Percentiles rank a stretch among this genome's conserved stretches.
Evolutionary conservation across 2,113 vertebrate genomes (phyloP).

Genomic region (Callipepla squamata): DNA sequence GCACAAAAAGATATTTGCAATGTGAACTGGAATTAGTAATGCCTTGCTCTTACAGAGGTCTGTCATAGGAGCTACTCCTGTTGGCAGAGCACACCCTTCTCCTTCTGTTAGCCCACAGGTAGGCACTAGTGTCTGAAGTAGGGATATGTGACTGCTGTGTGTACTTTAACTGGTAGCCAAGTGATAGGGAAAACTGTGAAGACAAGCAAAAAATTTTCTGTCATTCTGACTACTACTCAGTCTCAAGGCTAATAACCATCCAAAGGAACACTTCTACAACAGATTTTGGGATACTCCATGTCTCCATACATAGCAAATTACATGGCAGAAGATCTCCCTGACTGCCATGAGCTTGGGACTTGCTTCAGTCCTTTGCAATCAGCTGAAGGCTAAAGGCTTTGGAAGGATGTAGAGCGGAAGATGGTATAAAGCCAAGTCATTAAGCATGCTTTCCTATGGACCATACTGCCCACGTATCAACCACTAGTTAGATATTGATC

Average conservation of each 20-base stretch:
- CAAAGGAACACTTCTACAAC: not conserved
- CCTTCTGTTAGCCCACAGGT: not conserved
- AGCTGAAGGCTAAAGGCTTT: not conserved
- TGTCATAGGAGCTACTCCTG: not conserved
- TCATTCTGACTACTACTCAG: not conserved
- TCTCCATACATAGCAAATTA: not conserved
- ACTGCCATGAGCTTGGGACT: not conserved
- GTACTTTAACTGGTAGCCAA: not conserved
- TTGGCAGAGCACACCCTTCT: not conserved
- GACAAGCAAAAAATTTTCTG: not conserved
- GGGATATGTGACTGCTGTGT: not conserved
- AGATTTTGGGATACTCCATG: not conserved
- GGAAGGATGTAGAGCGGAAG: accelerated
- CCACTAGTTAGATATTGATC: not conserved
- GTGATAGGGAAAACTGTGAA: not conserved
- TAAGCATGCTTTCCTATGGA: not conserved
- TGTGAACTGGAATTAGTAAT: not conserved
- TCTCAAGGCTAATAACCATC: not conserved
- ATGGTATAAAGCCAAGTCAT: not conserved
- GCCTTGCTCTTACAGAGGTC: not conserved
- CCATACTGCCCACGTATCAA: accelerated
- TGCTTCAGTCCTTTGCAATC: not conserved
- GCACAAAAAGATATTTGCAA: not conserved
- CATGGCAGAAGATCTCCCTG: not conserved
- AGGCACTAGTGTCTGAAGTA: accelerated